Evolutionary conservation across 1,140 invertebrate species (phyloP).

Genomic region (Macrosteles quadrilineatus): DNA sequence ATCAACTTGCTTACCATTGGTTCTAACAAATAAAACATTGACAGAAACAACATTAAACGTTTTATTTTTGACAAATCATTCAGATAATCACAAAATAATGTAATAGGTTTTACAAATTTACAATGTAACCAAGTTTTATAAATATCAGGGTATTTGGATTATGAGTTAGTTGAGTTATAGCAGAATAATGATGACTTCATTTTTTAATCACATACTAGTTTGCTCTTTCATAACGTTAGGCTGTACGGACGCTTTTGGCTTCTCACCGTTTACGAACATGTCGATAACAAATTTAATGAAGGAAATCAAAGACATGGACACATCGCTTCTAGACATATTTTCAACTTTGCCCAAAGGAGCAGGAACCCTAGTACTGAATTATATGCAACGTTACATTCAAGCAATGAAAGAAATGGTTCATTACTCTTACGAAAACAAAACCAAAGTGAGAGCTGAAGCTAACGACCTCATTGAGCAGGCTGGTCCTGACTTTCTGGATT

Average conservation of each 20-base stretch:
- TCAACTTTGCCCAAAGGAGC: background rate
- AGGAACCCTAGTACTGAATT: background rate
- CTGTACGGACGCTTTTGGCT: background rate
- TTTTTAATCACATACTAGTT: no score
- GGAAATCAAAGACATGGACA: background rate
- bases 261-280: slow-evolving; percentile 3
- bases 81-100: no score
- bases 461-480: slow-evolving; percentile 4
- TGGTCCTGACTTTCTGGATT: background rate
- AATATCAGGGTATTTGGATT: no score
- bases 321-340: background rate
- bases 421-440: background rate
- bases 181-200: no score
- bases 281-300: background rate
- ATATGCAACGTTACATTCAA: background rate
- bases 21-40: no score
- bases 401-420: slow-evolving; percentile 5
- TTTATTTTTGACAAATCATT: no score
- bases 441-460: background rate
- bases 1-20: no score
- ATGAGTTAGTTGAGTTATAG: no score
- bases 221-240: no score
- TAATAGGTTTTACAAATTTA: no score
- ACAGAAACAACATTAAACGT: no score
- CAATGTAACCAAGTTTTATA: no score